Conservation (phyloP, 2,113 vertebrate genomes). For the Cathartes aura region DNA sequence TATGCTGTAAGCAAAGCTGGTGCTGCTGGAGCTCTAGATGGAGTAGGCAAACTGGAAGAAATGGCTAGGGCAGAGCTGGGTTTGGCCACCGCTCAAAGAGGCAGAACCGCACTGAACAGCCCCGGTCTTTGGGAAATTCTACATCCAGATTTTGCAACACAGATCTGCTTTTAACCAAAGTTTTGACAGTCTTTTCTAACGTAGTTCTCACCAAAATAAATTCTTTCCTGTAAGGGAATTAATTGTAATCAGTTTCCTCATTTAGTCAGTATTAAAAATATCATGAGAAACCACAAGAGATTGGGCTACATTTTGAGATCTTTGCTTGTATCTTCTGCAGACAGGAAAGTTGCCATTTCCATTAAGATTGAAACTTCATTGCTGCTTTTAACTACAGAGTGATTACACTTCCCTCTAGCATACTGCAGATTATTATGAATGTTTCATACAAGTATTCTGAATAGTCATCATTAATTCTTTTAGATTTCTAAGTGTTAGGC, state of each 20-base stretch:
- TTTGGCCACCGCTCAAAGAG: neutral
- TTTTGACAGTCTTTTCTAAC: neutral
- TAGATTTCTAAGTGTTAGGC: neutral
- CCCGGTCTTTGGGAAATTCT: neutral
- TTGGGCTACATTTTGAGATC: neutral
- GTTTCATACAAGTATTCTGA: neutral
- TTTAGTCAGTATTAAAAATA: slow-evolving; percentile 24
- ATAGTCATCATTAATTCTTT: slow-evolving; percentile 37
- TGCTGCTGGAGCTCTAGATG: neutral
- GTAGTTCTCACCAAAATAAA: neutral
- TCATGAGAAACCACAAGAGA: neutral
- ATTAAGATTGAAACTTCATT: neutral
- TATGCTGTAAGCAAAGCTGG: neutral
- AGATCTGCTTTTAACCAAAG: neutral
- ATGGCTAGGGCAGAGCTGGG: neutral
- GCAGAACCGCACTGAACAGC: neutral
- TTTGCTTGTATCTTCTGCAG: neutral
- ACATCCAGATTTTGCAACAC: neutral
- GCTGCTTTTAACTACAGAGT: slow-evolving; percentile 18
- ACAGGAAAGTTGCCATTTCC: neutral
- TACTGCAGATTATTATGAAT: neutral
- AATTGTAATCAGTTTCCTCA: neutral
- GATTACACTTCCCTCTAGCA: slow-evolving; percentile 9
- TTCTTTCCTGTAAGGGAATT: neutral
- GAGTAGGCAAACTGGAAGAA: neutral